Evolutionary conservation across 2,113 vertebrate species (phyloP).

Genomic region (Camelus dromedarius): DNA sequence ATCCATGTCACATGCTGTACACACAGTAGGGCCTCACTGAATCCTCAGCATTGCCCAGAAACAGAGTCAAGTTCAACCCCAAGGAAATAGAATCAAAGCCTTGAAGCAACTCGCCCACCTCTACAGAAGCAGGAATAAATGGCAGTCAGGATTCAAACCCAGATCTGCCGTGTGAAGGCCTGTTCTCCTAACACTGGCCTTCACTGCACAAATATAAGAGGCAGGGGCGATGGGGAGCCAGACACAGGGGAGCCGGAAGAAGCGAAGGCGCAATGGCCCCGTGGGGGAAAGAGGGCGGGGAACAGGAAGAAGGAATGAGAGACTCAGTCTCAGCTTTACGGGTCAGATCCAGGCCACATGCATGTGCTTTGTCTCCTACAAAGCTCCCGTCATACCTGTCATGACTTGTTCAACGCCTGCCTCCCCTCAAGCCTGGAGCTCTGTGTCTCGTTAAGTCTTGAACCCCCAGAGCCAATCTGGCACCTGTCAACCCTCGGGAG

Average conservation of each 20-base stretch:
- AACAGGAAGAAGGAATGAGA: background rate
- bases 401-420: background rate
- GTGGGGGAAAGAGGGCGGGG: no score
- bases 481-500: background rate
- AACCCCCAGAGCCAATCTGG: background rate
- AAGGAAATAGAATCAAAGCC: background rate
- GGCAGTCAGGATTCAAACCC: background rate
- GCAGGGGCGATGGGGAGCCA: background rate
- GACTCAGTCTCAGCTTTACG: background rate
- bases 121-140: background rate
- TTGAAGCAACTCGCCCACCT: background rate
- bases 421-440: background rate
- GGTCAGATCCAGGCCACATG: background rate
- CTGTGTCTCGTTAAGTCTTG: background rate
- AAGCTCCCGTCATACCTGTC: background rate
- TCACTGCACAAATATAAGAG: background rate
- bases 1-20: fast-evolving
- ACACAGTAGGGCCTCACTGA: fast-evolving
- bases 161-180: background rate
- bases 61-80: background rate
- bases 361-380: background rate
- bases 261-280: background rate
- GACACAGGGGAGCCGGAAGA: background rate
- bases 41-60: background rate
- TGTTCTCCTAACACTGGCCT: background rate